Conservation (phyloP, 92 coral and sea anemone genomes). For the Blastomussa wellsi region DNA sequence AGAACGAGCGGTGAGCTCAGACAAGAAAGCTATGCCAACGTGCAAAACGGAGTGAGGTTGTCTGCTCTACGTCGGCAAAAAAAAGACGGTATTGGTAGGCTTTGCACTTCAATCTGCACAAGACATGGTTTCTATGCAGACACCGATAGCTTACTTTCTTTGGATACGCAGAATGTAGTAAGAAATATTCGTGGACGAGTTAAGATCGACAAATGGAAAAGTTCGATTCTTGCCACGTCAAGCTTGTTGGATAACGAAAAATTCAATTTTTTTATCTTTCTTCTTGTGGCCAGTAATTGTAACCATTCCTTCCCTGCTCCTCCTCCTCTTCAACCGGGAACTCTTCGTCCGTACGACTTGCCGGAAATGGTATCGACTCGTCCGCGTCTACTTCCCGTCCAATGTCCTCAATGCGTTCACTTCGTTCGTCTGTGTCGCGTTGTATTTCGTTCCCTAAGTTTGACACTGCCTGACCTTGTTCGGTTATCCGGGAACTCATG, state of each 20-base stretch:
- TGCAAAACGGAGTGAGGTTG: too few species aligned
- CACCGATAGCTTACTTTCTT: too few species aligned
- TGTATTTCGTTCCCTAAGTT: constrained; percentile 69
- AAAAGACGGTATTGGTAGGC: too few species aligned
- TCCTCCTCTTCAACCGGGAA: constrained; percentile 32
- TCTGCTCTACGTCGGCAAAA: too few species aligned
- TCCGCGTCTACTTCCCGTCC: constrained; percentile 74
- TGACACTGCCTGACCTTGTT: constrained; percentile 59
- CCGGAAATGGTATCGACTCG: constrained; percentile 43
- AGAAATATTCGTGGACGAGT: too few species aligned
- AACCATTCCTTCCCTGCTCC: constrained; percentile 32
- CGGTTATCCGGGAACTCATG: constrained; percentile 67
- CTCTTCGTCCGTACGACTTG: constrained; percentile 14
- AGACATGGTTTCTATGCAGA: too few species aligned
- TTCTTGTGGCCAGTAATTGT: constrained; percentile 5
- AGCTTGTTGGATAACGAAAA: not conserved
- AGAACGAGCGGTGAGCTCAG: too few species aligned
- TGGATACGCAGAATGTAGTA: too few species aligned
- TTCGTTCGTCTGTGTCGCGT: constrained; percentile 37
- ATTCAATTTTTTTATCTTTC: not conserved
- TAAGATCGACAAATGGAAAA: not conserved
- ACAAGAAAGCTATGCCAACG: too few species aligned
- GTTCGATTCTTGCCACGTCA: too few species aligned
- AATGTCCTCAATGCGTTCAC: constrained; percentile 62
- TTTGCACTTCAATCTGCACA: too few species aligned